phyloP scores from a whole-genome alignment of 1,140 invertebrate species.

The Diabrotica virgifera region DNA sequence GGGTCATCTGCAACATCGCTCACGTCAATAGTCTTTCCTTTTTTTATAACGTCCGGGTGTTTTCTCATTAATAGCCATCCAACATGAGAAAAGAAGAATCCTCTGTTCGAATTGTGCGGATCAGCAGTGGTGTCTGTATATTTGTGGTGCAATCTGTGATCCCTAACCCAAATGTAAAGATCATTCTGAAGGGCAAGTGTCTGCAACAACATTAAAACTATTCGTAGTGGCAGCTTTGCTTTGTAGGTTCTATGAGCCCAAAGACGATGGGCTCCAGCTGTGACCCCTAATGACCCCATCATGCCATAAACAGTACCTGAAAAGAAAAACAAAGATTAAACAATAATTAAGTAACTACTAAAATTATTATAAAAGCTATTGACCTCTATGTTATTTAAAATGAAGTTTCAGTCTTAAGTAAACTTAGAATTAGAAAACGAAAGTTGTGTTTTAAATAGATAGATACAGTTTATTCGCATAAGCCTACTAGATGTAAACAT shows the following conservation, averaged over 20 bases:
- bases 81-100: slow-evolving; percentile 53
- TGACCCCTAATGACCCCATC: no score
- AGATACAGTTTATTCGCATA: no score
- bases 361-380: no score
- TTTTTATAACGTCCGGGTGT: slow-evolving; percentile 55
- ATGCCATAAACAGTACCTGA: no score
- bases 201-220: slow-evolving; percentile 6
- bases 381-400: no score
- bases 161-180: slow-evolving; percentile 72
- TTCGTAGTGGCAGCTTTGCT: background rate
- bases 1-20: slow-evolving; percentile 73
- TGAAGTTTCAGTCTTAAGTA: no score
- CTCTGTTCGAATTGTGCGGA: slow-evolving; percentile 73
- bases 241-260: slow-evolving; percentile 18
- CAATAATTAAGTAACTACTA: no score
- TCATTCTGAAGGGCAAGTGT: slow-evolving; percentile 53
- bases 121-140: slow-evolving; percentile 55
- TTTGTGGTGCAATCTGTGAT: slow-evolving; percentile 88
- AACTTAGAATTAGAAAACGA: no score
- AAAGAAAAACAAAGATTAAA: no score
- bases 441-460: no score
- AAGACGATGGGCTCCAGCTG: slow-evolving; percentile 16
- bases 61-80: slow-evolving; percentile 57
- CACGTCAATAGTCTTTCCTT: slow-evolving; percentile 47
- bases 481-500: no score